Conservation (phyloP, 2,888 invertebrate genomes). For the Lasius fuliginosus region DNA sequence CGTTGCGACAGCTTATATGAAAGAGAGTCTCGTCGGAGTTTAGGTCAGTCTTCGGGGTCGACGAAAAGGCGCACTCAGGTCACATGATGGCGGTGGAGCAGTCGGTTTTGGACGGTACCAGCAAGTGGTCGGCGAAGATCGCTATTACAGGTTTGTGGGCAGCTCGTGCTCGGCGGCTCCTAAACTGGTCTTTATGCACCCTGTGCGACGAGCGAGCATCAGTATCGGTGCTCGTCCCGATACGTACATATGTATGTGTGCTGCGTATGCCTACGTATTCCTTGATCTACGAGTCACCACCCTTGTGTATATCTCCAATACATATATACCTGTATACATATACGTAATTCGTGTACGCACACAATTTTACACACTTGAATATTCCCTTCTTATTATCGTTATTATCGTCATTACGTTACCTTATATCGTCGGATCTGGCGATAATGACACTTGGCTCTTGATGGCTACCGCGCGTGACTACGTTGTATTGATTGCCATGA, state of each 20-base stretch:
- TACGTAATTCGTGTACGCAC: constrained; percentile 42
- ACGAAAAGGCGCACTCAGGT: constrained; percentile 96
- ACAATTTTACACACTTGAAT: constrained; percentile 38
- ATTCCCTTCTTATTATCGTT: constrained; percentile 50
- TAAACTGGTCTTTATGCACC: constrained; percentile 60
- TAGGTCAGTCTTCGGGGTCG: constrained; percentile 98
- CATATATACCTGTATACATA: constrained; percentile 18
- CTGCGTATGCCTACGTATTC: constrained; percentile 44
- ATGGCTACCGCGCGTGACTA: constrained; percentile 71
- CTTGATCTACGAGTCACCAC: constrained; percentile 33
- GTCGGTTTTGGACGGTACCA: constrained; percentile 99
- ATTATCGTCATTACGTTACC: constrained; percentile 51
- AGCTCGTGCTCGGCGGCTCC: constrained; percentile 71
- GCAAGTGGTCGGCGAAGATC: constrained; percentile 99
- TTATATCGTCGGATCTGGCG: constrained; percentile 56
- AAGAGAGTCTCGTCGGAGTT: constrained; percentile 85
- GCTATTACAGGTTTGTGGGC: constrained; percentile 97
- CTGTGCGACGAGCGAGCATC: constrained; percentile 63
- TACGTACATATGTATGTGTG: constrained; percentile 17
- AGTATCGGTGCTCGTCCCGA: constrained; percentile 54
- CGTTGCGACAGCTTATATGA: constrained; percentile 78
- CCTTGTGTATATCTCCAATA: not conserved
- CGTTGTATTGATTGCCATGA: constrained; percentile 69
- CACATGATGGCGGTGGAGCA: constrained; percentile 99
- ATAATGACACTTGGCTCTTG: constrained; percentile 61